phyloP scores from a whole-genome alignment of 2,113 vertebrate species.

The Chrysemys picta region DNA sequence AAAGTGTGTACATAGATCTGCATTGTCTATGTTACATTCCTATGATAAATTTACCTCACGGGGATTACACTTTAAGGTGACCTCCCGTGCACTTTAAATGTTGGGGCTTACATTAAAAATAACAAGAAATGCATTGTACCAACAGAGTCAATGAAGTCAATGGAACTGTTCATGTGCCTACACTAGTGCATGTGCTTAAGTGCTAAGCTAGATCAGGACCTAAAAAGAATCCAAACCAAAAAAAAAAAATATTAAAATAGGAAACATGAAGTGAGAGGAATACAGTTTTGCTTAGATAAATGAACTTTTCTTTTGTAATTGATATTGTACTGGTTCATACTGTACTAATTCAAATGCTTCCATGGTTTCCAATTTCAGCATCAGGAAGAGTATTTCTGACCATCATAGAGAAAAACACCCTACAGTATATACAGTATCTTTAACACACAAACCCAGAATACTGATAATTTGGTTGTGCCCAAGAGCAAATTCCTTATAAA shows the following conservation, averaged over 20 bases:
- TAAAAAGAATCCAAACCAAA: neutral
- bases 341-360: neutral
- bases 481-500: neutral
- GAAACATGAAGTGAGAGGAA: neutral
- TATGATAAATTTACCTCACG: neutral
- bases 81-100: neutral
- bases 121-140: neutral
- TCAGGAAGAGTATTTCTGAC: neutral
- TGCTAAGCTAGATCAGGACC: rapidly evolving
- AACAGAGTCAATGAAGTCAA: neutral
- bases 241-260: neutral
- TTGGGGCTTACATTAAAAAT: neutral
- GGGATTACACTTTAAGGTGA: neutral
- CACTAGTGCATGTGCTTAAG: neutral
- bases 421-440: neutral
- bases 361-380: neutral
- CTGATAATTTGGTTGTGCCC: neutral
- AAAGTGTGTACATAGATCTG: too few species aligned
- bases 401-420: neutral
- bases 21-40: too few species aligned
- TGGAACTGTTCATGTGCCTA: neutral
- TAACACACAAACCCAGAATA: neutral
- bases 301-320: neutral
- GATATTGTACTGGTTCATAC: neutral
- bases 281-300: neutral